These are phyloP conservation scores for Phocoena phocoena DNA, from an alignment of 2,113 vertebrate species.

Conservation along the genomic window DNA sequence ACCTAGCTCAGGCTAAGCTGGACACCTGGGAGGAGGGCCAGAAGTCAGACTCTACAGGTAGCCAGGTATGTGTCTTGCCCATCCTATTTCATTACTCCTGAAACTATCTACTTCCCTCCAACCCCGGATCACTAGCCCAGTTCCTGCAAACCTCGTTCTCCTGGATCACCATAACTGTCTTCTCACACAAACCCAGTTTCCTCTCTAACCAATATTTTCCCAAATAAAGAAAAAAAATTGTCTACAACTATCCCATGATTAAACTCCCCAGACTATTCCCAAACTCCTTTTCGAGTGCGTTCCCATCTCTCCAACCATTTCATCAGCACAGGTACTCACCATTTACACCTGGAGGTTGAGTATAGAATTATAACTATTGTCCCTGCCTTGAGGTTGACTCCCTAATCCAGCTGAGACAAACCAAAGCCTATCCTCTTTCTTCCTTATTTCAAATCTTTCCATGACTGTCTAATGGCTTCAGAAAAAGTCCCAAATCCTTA, in stretches of 20 bases:
- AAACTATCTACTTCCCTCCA: not conserved
- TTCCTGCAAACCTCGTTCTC: too few species aligned
- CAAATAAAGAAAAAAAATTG: not conserved
- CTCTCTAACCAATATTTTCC: not conserved
- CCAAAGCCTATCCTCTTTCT: not conserved
- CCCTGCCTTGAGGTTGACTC: not conserved
- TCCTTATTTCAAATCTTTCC: not conserved
- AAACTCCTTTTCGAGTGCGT: too few species aligned
- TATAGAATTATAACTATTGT: not conserved
- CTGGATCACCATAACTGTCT: not conserved
- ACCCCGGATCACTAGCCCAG: rapidly evolving
- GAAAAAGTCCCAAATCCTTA: not conserved
- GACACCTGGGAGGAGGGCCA: not conserved
- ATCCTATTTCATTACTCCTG: not conserved
- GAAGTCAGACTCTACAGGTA: not conserved
- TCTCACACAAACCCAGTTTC: not conserved
- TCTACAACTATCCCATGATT: not conserved
- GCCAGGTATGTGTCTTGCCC: too few species aligned
- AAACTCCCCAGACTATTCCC: not conserved
- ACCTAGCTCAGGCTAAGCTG: too few species aligned
- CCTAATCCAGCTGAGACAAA: not conserved
- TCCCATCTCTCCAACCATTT: not conserved
- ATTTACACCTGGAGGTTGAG: not conserved
- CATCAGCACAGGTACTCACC: too few species aligned
- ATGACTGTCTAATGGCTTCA: not conserved